Base-by-base conservation (phyloP, 2,113 vertebrate species). In the Catharus minimus region DNA sequence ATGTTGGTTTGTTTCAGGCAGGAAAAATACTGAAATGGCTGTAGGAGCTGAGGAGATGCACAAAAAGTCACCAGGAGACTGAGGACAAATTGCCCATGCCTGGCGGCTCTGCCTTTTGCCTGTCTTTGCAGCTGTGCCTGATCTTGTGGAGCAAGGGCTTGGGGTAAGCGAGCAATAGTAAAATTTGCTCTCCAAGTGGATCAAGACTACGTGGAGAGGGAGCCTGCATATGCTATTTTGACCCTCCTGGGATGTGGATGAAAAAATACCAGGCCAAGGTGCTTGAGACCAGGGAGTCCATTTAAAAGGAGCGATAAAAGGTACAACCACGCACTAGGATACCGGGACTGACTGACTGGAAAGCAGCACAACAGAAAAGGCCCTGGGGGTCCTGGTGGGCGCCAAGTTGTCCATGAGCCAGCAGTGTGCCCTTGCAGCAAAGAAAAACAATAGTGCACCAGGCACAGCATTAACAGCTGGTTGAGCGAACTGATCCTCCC, bases 1-100 rank as follows among this genome's bases (percentile, higher is more conserved):
- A 1, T 38, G 12, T 14, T 67, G 23, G 9, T 5, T 26, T 26
- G 50, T 55, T 82, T 61, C 47, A 52, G n/a, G 15, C 28, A 53
- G 14, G 60, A 56, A 41, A 83, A 94, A 66, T 30, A 76, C 49
- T 15, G 21, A 82, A 80, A 91, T 15, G 7, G 47, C 55, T 77
- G 39, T n/a, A 88, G 73, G 50, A 74, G 27, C 36, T 38, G 30
- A 55, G 43, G 19, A 73, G 36, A 69, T 33, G 23, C 30, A 67
- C 60, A 36, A 80, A 64, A 44, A 64, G 7, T 55, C 36, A 66
- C 39, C 0, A 0, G 7, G 32, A 46, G 39, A 39, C 23, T 3
- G 6, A 75, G 22, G 11, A 58, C 16, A 69, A 74, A 58, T 5
- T 69, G 27, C 33, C 36, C 0, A 0, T 41, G 28, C 38, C 38